A percentile compares a stretch with the other conserved stretches of the same genome.
phyloP scores from a whole-genome alignment of 2,113 vertebrate genomes.

The Danio rerio region GRCz12tu NC_133191.1:35590001-35590500 shows the following conservation, averaged over 20 bases:
- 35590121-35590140: constrained; percentile 45
- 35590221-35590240: constrained; percentile 92
- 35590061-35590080: neutral
- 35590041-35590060: constrained; percentile 9
- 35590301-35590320: constrained; percentile 28
- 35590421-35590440: neutral
- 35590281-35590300: constrained; percentile 27
- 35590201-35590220: constrained; percentile 96
- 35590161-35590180: constrained; percentile 90
- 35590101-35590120: constrained; percentile 43
- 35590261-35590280: constrained; percentile 70
- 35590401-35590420: neutral
- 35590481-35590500: neutral
- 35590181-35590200: constrained; percentile 99
- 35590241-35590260: constrained; percentile 49
- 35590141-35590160: constrained; percentile 55
- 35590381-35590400: neutral
- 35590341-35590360: constrained; percentile 25
- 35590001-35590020: constrained; percentile 20
- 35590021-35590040: constrained; percentile 26
- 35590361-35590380: neutral
- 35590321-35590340: neutral
- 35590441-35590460: neutral
- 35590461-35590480: neutral
- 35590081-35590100: constrained; percentile 15